Conservation (phyloP, 2,888 invertebrate genomes). For the Rapana venosa region DNA sequence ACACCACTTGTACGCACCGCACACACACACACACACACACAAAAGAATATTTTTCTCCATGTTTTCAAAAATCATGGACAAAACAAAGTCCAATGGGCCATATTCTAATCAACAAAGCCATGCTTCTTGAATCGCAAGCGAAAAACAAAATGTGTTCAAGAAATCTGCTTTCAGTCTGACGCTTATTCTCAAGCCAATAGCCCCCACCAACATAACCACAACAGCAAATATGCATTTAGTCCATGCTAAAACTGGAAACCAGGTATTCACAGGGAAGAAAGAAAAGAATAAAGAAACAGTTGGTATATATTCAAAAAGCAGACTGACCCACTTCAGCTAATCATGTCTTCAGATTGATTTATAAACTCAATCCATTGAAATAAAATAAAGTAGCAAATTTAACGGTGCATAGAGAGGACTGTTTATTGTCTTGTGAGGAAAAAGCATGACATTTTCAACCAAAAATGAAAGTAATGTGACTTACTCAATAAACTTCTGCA, state of each 20-base stretch:
- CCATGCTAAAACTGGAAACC: not conserved
- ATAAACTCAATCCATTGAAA: no score
- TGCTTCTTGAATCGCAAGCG: conserved; percentile 30
- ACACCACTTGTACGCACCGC: conserved; percentile 3
- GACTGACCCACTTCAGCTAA: not conserved
- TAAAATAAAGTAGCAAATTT: no score
- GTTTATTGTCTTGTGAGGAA: no score
- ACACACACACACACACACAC: not conserved
- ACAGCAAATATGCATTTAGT: not conserved
- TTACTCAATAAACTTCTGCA: no score
- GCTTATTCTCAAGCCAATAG: not conserved
- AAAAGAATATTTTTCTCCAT: not conserved
- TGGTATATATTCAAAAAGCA: not conserved
- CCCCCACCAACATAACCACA: not conserved
- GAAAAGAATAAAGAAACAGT: no score
- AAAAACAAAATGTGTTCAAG: conserved; percentile 35
- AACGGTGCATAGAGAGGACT: no score
- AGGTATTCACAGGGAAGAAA: not conserved
- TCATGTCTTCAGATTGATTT: no score
- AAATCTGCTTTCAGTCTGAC: conserved; percentile 9
- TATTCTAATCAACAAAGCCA: not conserved
- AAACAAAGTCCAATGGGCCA: not conserved
- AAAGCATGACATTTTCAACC: no score
- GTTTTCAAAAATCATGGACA: not conserved
- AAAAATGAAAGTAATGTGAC: no score